phyloP scores from a whole-genome alignment of 2,797 vertebrate species.

The Sphaeramia orbicularis region DNA sequence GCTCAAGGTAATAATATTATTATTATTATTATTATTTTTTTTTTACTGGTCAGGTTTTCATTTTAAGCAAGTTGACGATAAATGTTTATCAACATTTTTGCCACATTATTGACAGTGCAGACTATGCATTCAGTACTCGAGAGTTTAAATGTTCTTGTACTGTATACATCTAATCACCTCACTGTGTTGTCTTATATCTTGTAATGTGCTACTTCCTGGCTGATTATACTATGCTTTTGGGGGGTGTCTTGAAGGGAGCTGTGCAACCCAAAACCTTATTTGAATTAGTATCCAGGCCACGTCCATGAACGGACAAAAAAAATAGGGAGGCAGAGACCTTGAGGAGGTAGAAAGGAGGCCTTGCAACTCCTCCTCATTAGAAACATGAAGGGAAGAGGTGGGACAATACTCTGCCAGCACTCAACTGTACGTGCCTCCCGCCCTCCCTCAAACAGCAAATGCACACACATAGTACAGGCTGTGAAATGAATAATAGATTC shows the following conservation, averaged over 20 bases:
- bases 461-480: slow-evolving; percentile 31
- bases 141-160: not conserved
- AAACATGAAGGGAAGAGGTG: slow-evolving; percentile 39
- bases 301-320: slow-evolving; percentile 8
- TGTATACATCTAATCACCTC: not conserved
- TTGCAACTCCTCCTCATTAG: slow-evolving; percentile 54
- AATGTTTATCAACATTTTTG: not conserved
- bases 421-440: slow-evolving; percentile 10
- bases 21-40: too few relatives aligned
- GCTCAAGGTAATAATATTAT: not conserved
- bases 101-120: too few relatives aligned
- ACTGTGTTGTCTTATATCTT: slow-evolving; percentile 10
- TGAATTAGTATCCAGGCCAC: slow-evolving; percentile 46
- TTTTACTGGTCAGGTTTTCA: slow-evolving; percentile 13
- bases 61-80: slow-evolving; percentile 3
- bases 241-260: not conserved
- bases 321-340: slow-evolving; percentile 43
- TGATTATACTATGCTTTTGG: slow-evolving; percentile 18
- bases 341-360: slow-evolving; percentile 42
- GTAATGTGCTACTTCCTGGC: slow-evolving; percentile 6
- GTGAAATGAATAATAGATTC: slow-evolving; percentile 67
- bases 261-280: slow-evolving; percentile 23
- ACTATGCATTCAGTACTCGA: not conserved
- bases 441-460: slow-evolving; percentile 38
- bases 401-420: slow-evolving; percentile 36